Evolutionary conservation across 2,113 vertebrate genomes (phyloP).

Genomic region (Trochalopteron elliotii): DNA sequence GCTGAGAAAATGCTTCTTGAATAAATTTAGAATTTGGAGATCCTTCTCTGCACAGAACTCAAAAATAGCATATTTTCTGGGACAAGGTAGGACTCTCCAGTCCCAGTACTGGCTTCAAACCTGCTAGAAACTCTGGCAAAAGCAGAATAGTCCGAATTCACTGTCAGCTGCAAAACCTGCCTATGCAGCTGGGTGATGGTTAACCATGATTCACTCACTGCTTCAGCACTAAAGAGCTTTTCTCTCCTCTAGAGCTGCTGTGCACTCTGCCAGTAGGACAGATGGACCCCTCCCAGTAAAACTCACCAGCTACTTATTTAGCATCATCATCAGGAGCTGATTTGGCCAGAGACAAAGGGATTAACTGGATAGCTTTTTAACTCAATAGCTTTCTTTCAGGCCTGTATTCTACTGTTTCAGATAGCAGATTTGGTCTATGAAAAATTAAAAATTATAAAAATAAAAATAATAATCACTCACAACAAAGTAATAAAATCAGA

Average conservation of each 20-base stretch:
- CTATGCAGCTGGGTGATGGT: not conserved
- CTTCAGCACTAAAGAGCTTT: not conserved
- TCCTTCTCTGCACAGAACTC: not conserved
- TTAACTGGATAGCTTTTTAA: not conserved
- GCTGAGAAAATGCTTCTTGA: not conserved
- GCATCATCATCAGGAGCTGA: not conserved
- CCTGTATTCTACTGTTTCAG: not conserved
- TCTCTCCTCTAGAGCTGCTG: not conserved
- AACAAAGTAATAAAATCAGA: not conserved
- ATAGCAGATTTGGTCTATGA: not conserved
- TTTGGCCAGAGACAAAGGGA: not conserved
- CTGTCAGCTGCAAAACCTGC: not conserved
- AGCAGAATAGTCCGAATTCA: not conserved
- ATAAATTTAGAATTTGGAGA: not conserved
- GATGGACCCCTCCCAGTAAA: not conserved
- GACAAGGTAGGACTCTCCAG: not conserved
- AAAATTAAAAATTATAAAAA: not conserved
- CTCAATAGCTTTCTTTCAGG: not conserved
- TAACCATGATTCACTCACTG: not conserved
- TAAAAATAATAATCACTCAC: too few species aligned
- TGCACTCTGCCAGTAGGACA: not conserved
- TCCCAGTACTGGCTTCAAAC: not conserved
- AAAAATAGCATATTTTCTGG: not conserved
- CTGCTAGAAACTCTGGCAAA: not conserved
- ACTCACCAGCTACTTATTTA: not conserved